These are phyloP conservation scores for Ormyrus thymus DNA, from an alignment of 2,888 invertebrate genomes.

Conservation along the genomic window DNA sequence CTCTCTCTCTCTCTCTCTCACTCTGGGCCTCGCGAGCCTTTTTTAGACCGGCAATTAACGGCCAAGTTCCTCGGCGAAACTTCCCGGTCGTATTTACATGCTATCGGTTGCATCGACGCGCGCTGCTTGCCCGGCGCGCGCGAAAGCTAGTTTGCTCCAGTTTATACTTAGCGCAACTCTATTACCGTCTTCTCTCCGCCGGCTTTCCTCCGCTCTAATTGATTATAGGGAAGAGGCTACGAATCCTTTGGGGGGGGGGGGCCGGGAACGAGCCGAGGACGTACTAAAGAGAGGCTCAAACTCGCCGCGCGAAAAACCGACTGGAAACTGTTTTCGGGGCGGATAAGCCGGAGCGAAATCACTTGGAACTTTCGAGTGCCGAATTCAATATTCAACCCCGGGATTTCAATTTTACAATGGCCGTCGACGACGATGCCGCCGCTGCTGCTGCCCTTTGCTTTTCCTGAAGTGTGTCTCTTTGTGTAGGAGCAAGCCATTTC, in stretches of 20 bases:
- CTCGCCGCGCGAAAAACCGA: background rate
- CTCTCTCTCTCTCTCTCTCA: background rate
- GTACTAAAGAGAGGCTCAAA: too few species aligned
- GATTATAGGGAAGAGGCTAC: slow-evolving; percentile 65
- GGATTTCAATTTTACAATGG: too few species aligned
- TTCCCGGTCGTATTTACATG: slow-evolving; percentile 35
- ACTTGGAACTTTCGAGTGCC: too few species aligned
- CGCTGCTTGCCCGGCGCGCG: background rate
- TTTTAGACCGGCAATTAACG: background rate
- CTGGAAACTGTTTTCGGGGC: background rate
- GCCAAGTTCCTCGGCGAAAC: background rate
- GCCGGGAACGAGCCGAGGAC: too few species aligned
- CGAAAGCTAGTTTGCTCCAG: slow-evolving; percentile 65
- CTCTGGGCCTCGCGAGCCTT: background rate
- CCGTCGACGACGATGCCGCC: too few species aligned
- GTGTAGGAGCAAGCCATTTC: too few species aligned
- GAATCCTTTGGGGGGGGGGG: slow-evolving; percentile 54
- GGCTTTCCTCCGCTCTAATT: slow-evolving; percentile 66
- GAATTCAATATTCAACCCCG: too few species aligned
- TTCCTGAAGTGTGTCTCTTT: too few species aligned
- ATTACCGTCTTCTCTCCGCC: slow-evolving; percentile 65
- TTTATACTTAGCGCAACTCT: slow-evolving; percentile 67
- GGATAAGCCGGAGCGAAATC: background rate
- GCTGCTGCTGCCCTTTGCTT: too few species aligned
- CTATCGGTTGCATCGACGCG: slow-evolving; percentile 48